Evolutionary conservation across 2,888 invertebrate species (phyloP).

Genomic region (Aphidius colemani): DNA sequence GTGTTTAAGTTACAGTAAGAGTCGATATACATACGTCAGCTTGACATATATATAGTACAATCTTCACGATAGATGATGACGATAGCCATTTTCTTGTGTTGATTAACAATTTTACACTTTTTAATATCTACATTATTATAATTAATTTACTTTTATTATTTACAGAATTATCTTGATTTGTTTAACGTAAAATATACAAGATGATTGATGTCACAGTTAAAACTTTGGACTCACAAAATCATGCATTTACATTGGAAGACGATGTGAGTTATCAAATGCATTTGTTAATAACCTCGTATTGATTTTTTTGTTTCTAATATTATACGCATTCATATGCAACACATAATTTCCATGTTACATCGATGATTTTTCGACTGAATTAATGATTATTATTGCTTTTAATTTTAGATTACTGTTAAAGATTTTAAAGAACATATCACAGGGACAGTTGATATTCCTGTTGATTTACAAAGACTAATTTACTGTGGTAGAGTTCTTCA

Average conservation of each 20-base stretch:
- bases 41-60: too few species aligned
- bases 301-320: neutral
- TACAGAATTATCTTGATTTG: neutral
- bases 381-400: conserved; percentile 32
- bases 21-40: too few species aligned
- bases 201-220: conserved; percentile 88
- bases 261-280: conserved; percentile 69
- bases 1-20: too few species aligned
- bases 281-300: neutral
- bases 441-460: conserved; percentile 77
- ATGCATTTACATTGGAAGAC: conserved; percentile 79
- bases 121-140: neutral
- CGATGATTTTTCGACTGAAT: conserved; percentile 1
- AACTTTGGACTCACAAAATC: conserved; percentile 87
- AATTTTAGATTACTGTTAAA: conserved; percentile 74
- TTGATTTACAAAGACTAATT: conserved; percentile 86
- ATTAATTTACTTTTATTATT: conserved; percentile 3
- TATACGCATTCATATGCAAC: neutral
- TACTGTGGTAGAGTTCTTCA: conserved; percentile 93
- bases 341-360: neutral
- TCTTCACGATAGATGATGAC: too few species aligned
- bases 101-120: too few species aligned
- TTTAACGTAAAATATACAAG: conserved; percentile 41
- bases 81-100: too few species aligned
- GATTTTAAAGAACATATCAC: conserved; percentile 81